phyloP scores from a whole-genome alignment of 2,113 vertebrate species.

The Osmerus eperlanus region DNA sequence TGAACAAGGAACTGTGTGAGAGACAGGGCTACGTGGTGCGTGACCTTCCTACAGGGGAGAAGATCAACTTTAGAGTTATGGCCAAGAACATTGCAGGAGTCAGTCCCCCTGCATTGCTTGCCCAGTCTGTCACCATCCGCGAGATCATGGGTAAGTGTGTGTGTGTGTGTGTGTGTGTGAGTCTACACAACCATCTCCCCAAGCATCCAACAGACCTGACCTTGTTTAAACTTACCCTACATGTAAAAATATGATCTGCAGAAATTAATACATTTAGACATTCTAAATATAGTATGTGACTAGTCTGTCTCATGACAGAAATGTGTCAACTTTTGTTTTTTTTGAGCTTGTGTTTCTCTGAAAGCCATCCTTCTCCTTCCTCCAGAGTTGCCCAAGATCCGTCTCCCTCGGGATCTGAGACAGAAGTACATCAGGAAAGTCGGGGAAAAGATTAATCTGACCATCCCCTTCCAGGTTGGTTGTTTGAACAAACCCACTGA shows the following conservation, averaged over 20 bases:
- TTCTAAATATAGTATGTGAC: too few species aligned
- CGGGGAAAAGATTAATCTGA: slow-evolving; percentile 82
- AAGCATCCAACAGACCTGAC: too few species aligned
- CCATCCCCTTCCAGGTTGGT: slow-evolving; percentile 87
- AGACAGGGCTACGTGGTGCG: slow-evolving; percentile 78
- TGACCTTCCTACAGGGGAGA: slow-evolving; percentile 81
- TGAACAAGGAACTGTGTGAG: slow-evolving; percentile 77
- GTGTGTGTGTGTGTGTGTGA: too few species aligned
- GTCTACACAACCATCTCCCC: too few species aligned
- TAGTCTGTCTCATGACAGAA: too few species aligned
- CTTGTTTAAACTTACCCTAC: too few species aligned
- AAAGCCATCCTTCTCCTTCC: neutral
- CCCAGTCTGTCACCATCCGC: slow-evolving; percentile 82
- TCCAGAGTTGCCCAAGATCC: slow-evolving; percentile 87
- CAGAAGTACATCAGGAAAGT: slow-evolving; percentile 83
- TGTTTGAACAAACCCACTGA: neutral
- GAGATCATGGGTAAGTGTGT: slow-evolving; percentile 81
- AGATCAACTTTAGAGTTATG: slow-evolving; percentile 80
- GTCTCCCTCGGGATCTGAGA: slow-evolving; percentile 83
- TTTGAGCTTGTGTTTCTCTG: neutral
- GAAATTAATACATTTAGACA: too few species aligned
- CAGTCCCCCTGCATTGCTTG: slow-evolving; percentile 72
- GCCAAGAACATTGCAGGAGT: slow-evolving; percentile 82
- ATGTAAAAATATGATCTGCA: too few species aligned
- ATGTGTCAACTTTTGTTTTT: neutral